Conservation (phyloP, 2,113 vertebrate species). For the Syngnathus scovelli region DNA sequence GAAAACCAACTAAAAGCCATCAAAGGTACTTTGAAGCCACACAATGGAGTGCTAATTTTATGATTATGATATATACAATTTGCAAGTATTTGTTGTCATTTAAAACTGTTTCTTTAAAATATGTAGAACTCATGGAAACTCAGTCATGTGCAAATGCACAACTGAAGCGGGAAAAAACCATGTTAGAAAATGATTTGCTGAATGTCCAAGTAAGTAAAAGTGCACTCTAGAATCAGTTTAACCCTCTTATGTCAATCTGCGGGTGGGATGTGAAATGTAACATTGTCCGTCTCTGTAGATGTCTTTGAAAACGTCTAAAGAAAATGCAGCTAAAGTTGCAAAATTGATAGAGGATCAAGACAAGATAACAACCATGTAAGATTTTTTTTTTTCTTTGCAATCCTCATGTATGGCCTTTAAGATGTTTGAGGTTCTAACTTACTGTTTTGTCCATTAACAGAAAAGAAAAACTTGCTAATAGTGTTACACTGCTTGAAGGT, state of each 20-base stretch:
- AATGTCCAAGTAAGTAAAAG: constrained; percentile 74
- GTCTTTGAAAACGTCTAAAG: constrained; percentile 76
- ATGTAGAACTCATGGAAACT: constrained; percentile 73
- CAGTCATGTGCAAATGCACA: constrained; percentile 75
- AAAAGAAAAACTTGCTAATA: constrained; percentile 81
- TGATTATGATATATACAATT: neutral
- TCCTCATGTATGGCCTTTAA: neutral
- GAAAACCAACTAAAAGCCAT: constrained; percentile 78
- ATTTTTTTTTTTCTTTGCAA: neutral
- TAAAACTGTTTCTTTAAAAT: neutral
- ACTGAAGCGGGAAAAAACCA: constrained; percentile 78
- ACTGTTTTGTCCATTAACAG: constrained; percentile 62
- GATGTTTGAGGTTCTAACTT: neutral
- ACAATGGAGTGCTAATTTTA: neutral
- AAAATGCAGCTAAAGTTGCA: constrained; percentile 73
- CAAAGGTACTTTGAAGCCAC: constrained; percentile 73
- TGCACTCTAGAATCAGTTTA: neutral
- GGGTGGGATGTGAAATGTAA: neutral
- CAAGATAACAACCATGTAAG: constrained; percentile 77
- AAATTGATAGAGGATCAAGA: constrained; percentile 77
- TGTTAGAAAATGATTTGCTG: constrained; percentile 79
- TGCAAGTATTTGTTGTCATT: neutral
- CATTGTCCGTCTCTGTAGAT: constrained; percentile 57
- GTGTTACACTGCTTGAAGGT: constrained; percentile 86
- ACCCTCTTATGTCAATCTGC: neutral